Base-by-base conservation (phyloP, 2,113 vertebrate species). In the Atrichornis clamosus region DNA sequence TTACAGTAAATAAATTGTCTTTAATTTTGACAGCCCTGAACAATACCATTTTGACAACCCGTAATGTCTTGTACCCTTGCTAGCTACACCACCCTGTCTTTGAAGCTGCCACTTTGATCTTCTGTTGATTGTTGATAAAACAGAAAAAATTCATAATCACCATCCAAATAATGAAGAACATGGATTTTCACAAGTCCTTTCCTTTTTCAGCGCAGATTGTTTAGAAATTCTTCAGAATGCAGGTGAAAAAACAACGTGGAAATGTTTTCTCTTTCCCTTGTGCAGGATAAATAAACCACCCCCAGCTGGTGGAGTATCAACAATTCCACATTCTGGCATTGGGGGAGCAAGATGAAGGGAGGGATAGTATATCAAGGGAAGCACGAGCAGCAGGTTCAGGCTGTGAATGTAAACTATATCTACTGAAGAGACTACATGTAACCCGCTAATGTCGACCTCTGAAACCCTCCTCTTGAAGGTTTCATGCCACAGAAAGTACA, bases 1-100 rank as follows among this genome's bases (percentile, higher is more conserved):
- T 88, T 81, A 70, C 26, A 72, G 33, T 17, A n/a, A 39, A 78
- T 72, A 90, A 90, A 83, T 49, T 84, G 44, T 32, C 86, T 90
- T 90, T 94, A 68, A 87, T 97, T 85, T 74, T 93, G 76, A 74
- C 68, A 90, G 76, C 67, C 55, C 44, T 67, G 76, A 91, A 94
- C 47, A 83, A 86, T 77, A 84, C 67, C 60, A 75, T 72, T n/a
- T 68, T 68, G 35, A 84, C 64, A 90, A 76, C 32, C 44, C 62
- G 16, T 37, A 84, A 63, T 41, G 22, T 52, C 79, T 94, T 60
- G 32, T 72, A 59, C 23, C 14, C 49, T 88, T 63, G 24, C 32
- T 75, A 74, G 60, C 80, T 86, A n/a, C 26, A 65, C 11, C 9
- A 30, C 27, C 11, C 59, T 80, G 3, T 49, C 49, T 73, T 88